A percentile compares a stretch with the other conserved stretches of the same genome.
Conservation (phyloP, 2,888 invertebrate genomes). For the Icerya purchasi region DNA sequence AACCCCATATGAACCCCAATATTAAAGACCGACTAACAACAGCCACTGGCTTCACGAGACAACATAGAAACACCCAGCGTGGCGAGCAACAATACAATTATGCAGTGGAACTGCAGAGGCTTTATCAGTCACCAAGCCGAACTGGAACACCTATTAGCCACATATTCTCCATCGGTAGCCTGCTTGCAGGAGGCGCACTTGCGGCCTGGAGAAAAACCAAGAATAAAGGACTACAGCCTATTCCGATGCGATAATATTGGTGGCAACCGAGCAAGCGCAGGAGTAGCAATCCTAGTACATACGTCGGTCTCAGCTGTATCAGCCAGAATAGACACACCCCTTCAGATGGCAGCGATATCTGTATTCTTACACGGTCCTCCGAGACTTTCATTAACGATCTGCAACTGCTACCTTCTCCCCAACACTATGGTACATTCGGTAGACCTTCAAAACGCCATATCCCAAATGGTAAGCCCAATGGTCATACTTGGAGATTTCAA, state of each 20-base stretch:
- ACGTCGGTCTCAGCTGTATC: neutral
- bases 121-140: neutral
- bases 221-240: neutral
- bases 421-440: neutral
- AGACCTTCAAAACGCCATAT: neutral
- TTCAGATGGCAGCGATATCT: neutral
- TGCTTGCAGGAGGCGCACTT: neutral
- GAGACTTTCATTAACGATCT: neutral
- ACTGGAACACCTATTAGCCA: neutral
- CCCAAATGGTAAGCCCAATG: neutral
- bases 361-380: neutral
- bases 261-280: neutral
- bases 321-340: neutral
- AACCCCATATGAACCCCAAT: too few species aligned
- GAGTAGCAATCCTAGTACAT: neutral
- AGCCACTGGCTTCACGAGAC: too few species aligned
- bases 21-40: too few species aligned
- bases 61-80: too few species aligned
- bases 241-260: neutral
- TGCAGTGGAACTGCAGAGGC: neutral
- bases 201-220: neutral
- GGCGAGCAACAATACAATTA: neutral
- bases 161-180: neutral
- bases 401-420: neutral
- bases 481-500: neutral